Percentiles rank a stretch among this genome's conserved stretches.
These are phyloP conservation scores for Chaetogeoica ovagalla DNA, from an alignment of 2,888 invertebrate genomes.

Conservation along the genomic window DNA sequence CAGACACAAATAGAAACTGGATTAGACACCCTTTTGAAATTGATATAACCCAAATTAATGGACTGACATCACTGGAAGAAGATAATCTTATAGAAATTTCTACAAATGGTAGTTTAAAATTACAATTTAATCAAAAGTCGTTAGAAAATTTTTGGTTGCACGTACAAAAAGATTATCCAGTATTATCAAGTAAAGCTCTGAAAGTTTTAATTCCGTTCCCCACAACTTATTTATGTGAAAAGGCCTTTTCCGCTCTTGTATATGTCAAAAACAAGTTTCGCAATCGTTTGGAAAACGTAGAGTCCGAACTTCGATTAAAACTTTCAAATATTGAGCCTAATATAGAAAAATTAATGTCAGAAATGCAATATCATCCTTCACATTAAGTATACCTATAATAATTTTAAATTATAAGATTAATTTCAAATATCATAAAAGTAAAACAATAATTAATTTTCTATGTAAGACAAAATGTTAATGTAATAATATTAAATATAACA, in stretches of 20 bases:
- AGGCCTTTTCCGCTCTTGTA: neutral
- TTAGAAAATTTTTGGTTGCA: neutral
- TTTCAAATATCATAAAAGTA: too few species aligned
- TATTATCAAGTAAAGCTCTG: too few species aligned
- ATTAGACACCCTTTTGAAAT: slow-evolving; percentile 3
- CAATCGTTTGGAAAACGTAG: slow-evolving; percentile 1
- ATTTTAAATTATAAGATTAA: neutral
- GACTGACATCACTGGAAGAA: neutral
- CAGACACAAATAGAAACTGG: neutral
- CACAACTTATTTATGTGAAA: slow-evolving; percentile 12
- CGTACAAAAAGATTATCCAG: too few species aligned
- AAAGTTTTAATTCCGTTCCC: too few species aligned
- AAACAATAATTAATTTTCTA: too few species aligned
- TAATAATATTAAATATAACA: too few species aligned
- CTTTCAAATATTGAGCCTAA: slow-evolving; percentile 9
- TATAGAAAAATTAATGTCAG: neutral
- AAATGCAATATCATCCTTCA: neutral
- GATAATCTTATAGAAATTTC: neutral
- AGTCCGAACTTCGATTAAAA: slow-evolving; percentile 3
- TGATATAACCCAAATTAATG: neutral
- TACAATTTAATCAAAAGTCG: neutral
- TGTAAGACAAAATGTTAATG: too few species aligned
- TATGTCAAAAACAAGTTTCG: slow-evolving; percentile 11
- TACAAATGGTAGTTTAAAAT: too few species aligned
- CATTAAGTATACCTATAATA: neutral